phyloP scores from a whole-genome alignment of 1,140 invertebrate genomes.

The Platyura marginata region DNA sequence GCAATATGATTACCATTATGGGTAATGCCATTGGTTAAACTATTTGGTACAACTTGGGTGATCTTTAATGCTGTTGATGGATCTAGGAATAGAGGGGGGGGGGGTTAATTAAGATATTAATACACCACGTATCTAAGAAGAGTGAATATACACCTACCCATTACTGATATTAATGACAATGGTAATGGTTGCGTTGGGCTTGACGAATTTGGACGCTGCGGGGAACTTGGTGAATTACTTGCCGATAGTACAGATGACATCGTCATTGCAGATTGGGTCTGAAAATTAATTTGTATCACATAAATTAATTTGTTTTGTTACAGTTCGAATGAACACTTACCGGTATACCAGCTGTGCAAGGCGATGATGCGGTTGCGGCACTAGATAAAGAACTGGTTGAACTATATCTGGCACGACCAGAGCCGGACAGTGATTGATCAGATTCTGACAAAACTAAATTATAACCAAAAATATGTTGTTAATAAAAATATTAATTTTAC shows the following conservation, averaged over 20 bases:
- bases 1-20: background rate
- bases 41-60: background rate
- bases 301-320: slow-evolving; percentile 1
- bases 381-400: slow-evolving; percentile 10
- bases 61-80: background rate
- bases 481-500: too few relatives aligned
- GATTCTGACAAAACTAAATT: slow-evolving; percentile 7
- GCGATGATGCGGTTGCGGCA: slow-evolving; percentile 10
- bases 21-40: slow-evolving; percentile 1
- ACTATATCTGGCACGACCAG: slow-evolving; percentile 8
- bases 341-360: slow-evolving; percentile 10
- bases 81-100: background rate
- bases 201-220: background rate
- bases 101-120: too few relatives aligned
- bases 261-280: slow-evolving; percentile 9
- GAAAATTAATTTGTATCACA: slow-evolving; percentile 3
- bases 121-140: too few relatives aligned
- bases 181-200: background rate
- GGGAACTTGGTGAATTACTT: background rate
- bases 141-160: too few relatives aligned
- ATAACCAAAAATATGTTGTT: slow-evolving; percentile 1
- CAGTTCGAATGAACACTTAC: background rate
- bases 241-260: slow-evolving; percentile 11
- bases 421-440: slow-evolving; percentile 13
- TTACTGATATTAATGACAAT: background rate